Evolutionary conservation across 2,888 invertebrate genomes (phyloP).

Genomic region (Muscina levida): DNA sequence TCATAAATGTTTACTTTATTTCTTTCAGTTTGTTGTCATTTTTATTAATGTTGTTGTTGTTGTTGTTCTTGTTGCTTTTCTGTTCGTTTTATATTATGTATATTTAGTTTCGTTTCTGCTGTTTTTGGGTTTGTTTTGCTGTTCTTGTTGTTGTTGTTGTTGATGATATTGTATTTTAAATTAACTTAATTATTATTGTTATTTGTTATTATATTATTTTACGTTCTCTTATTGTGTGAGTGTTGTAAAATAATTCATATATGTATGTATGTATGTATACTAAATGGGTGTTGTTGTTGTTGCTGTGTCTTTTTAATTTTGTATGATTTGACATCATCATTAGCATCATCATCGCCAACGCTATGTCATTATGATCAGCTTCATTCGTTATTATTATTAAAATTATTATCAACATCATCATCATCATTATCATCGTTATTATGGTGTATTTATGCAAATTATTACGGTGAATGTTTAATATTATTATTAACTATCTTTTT

Average conservation of each 20-base stretch:
- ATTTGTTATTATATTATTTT: slow-evolving; percentile 25
- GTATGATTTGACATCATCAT: background rate
- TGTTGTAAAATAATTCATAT: too few species aligned
- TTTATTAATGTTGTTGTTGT: slow-evolving; percentile 23
- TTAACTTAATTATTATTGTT: slow-evolving; percentile 55
- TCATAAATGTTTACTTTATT: slow-evolving; percentile 59
- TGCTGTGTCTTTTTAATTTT: background rate
- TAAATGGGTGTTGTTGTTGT: slow-evolving; percentile 15
- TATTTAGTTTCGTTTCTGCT: slow-evolving; percentile 32
- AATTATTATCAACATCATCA: too few species aligned
- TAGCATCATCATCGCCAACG: background rate
- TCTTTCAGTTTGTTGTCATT: slow-evolving; percentile 30
- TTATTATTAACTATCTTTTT: slow-evolving; percentile 19
- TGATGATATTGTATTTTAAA: slow-evolving; percentile 13
- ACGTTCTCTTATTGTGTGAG: slow-evolving; percentile 17
- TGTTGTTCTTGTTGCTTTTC: background rate
- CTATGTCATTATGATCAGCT: too few species aligned
- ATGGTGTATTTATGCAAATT: slow-evolving; percentile 37
- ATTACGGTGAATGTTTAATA: background rate
- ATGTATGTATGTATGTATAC: too few species aligned
- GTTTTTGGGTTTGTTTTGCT: slow-evolving; percentile 10
- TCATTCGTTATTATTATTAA: too few species aligned
- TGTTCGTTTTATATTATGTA: too few species aligned
- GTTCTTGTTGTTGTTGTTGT: slow-evolving; percentile 6
- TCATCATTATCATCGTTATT: background rate